Base-by-base conservation (phyloP, 1,140 invertebrate species). In the Orius laevigatus region DNA sequence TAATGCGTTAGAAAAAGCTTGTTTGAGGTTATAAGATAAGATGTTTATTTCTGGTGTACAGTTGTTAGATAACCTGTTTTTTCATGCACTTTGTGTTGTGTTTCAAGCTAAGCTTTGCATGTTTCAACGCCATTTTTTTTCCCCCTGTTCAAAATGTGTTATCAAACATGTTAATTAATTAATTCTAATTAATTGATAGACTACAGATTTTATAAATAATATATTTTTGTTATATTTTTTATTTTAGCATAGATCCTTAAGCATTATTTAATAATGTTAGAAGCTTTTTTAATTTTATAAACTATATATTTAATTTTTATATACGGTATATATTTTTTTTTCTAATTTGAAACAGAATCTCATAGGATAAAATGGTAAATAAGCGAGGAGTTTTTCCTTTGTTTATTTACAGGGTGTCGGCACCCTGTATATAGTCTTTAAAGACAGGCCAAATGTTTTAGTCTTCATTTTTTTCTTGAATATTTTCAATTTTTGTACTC, bases 81-180 rank as follows among this genome's bases (percentile, higher is more conserved):
- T 19, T 19, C 40, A 11, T 42, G 40, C 40, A 42, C 40, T 42
- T 42, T 19, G 14, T 14, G 14, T 16, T 42, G 40, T 42, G 40
- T 42, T 42, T 42, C 36, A 16, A 19, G 14, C 18, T 16, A 11
- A 16, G 16, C 14, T 42, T 42, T 42, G 40, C 36, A 38, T 25
- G 25, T 25, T 25, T 25, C 25, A 25, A 25, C 25, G 25, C 25
- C 25, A 25, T 25, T 4, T 25, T 38, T 38, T 38, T 38, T 38
- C 15, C 36, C n/a, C 15, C 15, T 25, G 25, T 25, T 25, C 25
- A 25, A 25, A 25, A 25, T 25, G 25, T 25, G 25, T 25, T 25
- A 25, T 25, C 25, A 25, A 25, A 25, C 25, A 25, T 25, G 25
- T 25, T 25, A 25, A 25, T 25, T 25, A 25, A 25, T 25, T 25